Conservation (phyloP, 2,797 vertebrate species). For the Eidolon dupreanum region DNA sequence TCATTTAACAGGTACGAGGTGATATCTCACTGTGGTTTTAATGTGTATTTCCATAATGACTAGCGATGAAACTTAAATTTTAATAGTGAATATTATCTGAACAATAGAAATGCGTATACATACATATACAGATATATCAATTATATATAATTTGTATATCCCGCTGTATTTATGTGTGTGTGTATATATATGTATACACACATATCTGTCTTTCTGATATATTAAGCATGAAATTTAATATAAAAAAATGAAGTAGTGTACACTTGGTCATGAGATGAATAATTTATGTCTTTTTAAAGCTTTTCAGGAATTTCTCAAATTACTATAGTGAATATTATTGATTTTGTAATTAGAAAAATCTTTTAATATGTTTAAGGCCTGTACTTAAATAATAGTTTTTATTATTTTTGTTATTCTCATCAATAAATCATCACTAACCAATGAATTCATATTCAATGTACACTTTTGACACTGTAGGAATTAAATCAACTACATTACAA, state of each 20-base stretch:
- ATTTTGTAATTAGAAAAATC: neutral
- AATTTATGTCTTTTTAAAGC: neutral
- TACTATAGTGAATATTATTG: neutral
- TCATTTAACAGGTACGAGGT: neutral
- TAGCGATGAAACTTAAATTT: neutral
- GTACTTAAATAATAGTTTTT: neutral
- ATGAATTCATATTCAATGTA: neutral
- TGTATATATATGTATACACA: neutral
- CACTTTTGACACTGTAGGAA: neutral
- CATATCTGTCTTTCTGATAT: neutral
- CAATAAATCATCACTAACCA: neutral
- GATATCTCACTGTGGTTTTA: neutral
- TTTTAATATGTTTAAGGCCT: neutral
- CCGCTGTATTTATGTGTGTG: neutral
- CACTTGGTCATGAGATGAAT: neutral
- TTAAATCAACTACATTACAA: neutral
- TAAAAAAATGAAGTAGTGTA: neutral
- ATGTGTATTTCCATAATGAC: neutral
- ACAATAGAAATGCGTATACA: neutral
- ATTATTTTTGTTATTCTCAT: constrained; percentile 1
- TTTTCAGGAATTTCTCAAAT: constrained; percentile 35
- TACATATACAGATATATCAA: neutral
- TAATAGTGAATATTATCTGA: neutral
- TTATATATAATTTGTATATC: neutral
- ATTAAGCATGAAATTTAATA: neutral